Evolutionary conservation across 1,140 invertebrate species (phyloP), one percentile per base, ranked within the genome.

Genomic region (Pseudobourletiella spinata): DNA sequence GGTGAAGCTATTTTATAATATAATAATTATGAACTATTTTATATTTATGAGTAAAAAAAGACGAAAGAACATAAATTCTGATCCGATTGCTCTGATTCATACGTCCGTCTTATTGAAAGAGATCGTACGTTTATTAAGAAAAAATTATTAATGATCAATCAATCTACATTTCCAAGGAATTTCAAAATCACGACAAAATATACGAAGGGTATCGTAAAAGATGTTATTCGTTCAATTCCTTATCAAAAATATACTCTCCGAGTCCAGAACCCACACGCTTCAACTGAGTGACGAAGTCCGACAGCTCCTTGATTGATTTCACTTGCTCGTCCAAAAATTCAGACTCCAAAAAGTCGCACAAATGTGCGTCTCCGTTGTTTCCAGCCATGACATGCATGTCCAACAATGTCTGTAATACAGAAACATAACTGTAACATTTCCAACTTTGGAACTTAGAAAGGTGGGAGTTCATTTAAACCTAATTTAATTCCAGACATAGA

Each of bases 191-290:
- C n/a, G 32, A 39, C 8, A n/a, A 39, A 39, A 11, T 11, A 39
- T 39, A n/a, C 32, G 32, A 39, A n/a, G n/a, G n/a, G n/a, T n/a
- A n/a, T 11, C 8, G 2, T 26, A 57, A 3, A 22, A 39, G 3
- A 58, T 3, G 6, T 30, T 54, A 44, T 57, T 67, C 48, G 4
- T 62, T 35, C 20, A 74, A 55, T 50, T 82, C 76, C 69, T 81
- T 80, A 75, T 85, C 81, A 66, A 80, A 83, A 62, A 82, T 73
- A 74, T 78, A 83, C 70, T 84, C 82, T 60, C 83, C 83, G 20
- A 85, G 73, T 30, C 82, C 83, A 28, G 72, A 61, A 3, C 84
- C 83, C 61, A 79, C 79, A 57, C 82, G 77, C 61, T 80, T 80
- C 70, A 85, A 73, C 60, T 81, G 78, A 65, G 82, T 82, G 52